Conservation (phyloP, 1,140 invertebrate genomes). For the Cardiocondyla obscurior region DNA sequence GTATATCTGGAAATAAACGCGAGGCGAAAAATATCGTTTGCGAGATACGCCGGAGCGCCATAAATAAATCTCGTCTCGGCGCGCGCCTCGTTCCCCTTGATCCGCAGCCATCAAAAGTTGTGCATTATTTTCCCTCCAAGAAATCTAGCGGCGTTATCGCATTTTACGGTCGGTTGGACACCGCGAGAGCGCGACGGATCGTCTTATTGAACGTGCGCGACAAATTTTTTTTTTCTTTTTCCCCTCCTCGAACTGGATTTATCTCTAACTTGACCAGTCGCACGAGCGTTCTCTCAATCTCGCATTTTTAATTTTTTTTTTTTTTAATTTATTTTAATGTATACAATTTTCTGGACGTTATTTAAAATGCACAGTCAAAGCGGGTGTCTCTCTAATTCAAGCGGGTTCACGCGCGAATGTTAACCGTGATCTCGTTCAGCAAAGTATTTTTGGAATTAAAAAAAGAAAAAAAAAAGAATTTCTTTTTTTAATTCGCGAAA, state of each 20-base stretch:
- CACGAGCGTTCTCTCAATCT: background rate
- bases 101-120: constrained; percentile 44
- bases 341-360: background rate
- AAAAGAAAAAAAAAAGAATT: no score
- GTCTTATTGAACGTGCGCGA: constrained; percentile 2
- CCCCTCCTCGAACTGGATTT: background rate
- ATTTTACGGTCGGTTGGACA: constrained; percentile 47
- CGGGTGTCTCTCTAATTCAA: background rate
- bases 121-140: constrained; percentile 52
- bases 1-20: constrained; percentile 54
- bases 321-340: no score
- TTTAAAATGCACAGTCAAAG: background rate
- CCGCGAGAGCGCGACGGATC: constrained; percentile 24
- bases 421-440: background rate
- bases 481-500: no score
- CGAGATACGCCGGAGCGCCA: constrained; percentile 30
- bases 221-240: constrained; percentile 24
- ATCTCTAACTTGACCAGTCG: background rate
- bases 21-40: constrained; percentile 51
- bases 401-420: background rate
- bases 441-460: background rate
- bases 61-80: constrained; percentile 47
- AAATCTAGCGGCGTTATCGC: constrained; percentile 52
- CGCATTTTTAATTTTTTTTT: background rate
- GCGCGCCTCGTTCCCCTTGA: constrained; percentile 1